phyloP scores from a whole-genome alignment of 2,113 vertebrate genomes.

The Cyrtonyx montezumae region DNA sequence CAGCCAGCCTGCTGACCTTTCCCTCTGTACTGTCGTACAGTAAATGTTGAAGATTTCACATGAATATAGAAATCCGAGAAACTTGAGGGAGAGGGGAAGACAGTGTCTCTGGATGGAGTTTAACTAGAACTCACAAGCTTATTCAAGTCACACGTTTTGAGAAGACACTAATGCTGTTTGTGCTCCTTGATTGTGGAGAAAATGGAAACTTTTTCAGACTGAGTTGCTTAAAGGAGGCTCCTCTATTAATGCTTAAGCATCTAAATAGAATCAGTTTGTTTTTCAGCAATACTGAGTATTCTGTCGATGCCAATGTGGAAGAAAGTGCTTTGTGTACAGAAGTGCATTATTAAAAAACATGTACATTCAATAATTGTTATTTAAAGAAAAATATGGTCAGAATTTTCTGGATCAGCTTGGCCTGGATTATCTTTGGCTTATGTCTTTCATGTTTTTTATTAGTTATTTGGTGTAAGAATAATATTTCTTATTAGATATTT shows the following conservation, averaged over 20 bases:
- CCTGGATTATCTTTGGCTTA: conserved; percentile 1
- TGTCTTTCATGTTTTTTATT: background rate
- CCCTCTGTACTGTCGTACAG: background rate
- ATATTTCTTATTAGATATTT: background rate
- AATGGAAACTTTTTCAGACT: conserved; percentile 28
- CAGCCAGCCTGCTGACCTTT: background rate
- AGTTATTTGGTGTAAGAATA: background rate
- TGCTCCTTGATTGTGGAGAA: background rate
- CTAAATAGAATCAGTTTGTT: conserved; percentile 48
- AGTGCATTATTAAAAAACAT: conserved; percentile 26
- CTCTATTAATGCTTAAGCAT: background rate
- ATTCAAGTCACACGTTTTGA: background rate
- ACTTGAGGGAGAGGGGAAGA: background rate
- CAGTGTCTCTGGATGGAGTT: background rate
- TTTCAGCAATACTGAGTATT: conserved; percentile 30
- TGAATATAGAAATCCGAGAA: background rate
- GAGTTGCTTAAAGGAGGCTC: conserved; percentile 39
- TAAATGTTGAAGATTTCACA: background rate
- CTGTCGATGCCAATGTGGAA: background rate
- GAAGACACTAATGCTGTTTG: background rate
- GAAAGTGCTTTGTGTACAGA: conserved; percentile 18
- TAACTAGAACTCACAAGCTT: background rate
- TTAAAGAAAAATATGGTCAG: background rate
- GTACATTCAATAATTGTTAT: background rate
- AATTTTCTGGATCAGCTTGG: background rate